Conservation (phyloP, 2,113 vertebrate species). For the Macheiramphus alcinus region DNA sequence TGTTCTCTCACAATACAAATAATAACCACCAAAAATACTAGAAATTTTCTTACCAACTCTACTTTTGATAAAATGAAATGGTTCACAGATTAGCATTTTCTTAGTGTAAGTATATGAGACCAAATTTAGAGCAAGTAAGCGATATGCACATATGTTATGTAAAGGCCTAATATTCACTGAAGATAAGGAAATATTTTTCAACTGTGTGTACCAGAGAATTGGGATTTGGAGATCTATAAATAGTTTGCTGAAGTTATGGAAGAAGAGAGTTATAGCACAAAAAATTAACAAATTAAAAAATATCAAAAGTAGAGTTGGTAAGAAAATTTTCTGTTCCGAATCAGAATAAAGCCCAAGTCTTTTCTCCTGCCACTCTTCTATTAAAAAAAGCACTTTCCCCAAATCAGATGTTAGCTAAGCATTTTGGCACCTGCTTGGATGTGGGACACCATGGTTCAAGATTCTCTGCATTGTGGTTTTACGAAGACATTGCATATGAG, state of each 20-base stretch:
- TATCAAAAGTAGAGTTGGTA: neutral
- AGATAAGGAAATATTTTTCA: constrained; percentile 18
- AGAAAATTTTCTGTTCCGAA: neutral
- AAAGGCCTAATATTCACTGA: constrained; percentile 36
- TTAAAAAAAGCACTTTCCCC: neutral
- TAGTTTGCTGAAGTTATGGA: neutral
- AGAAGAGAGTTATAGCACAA: neutral
- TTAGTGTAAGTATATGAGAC: neutral
- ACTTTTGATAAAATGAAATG: neutral
- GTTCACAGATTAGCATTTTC: neutral
- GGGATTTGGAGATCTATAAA: neutral
- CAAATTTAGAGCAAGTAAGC: constrained; percentile 28
- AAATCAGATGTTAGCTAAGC: neutral
- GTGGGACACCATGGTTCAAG: neutral
- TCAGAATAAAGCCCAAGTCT: neutral
- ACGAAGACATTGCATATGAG: neutral
- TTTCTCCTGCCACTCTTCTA: neutral
- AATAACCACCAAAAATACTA: neutral
- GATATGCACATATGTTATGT: constrained; percentile 16
- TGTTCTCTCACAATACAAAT: neutral
- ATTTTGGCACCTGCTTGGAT: neutral
- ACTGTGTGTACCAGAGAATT: neutral
- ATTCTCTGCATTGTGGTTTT: neutral
- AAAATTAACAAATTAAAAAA: neutral
- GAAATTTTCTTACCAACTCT: neutral